Evolutionary conservation across 2,113 vertebrate species (phyloP).

Genomic region (Pterophyllum scalare): DNA sequence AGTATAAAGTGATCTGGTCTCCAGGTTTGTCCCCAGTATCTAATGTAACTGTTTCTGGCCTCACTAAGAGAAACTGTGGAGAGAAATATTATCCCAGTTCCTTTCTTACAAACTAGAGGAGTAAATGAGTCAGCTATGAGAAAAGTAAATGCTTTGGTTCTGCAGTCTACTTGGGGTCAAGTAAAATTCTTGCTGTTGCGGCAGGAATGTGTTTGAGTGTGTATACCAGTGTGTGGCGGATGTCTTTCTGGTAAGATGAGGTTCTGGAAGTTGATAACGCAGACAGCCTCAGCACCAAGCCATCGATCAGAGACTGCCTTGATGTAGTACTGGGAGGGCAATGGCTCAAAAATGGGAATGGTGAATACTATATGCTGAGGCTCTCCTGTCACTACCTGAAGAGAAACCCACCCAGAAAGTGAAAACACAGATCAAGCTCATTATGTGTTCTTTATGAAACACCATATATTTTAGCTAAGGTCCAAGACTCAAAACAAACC

Average conservation of each 20-base stretch:
- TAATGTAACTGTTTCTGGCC: neutral
- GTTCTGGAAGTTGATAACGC: slow-evolving; percentile 98
- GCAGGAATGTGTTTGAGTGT: neutral
- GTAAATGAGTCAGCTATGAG: neutral
- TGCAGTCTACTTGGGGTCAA: neutral
- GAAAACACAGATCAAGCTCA: neutral
- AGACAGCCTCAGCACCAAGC: slow-evolving; percentile 94
- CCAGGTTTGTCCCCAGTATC: neutral
- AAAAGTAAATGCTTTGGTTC: slow-evolving; percentile 1
- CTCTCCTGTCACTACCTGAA: slow-evolving; percentile 90
- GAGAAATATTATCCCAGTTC: neutral
- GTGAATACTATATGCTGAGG: slow-evolving; percentile 93
- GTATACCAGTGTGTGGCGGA: slow-evolving; percentile 94
- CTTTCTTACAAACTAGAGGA: neutral
- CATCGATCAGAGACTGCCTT: slow-evolving; percentile 95
- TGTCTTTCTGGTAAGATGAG: slow-evolving; percentile 96
- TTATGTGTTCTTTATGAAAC: too few species aligned
- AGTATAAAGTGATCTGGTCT: neutral
- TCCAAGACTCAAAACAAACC: slow-evolving; percentile 70
- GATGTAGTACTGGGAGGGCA: slow-evolving; percentile 98
- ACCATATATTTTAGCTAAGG: neutral
- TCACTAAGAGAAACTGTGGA: slow-evolving; percentile 5
- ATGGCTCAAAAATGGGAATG: slow-evolving; percentile 97
- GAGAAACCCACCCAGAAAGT: neutral
- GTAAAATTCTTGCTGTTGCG: neutral